Base-by-base conservation (phyloP, 2,888 invertebrate genomes). In the Melangyna quadrimaculata region DNA sequence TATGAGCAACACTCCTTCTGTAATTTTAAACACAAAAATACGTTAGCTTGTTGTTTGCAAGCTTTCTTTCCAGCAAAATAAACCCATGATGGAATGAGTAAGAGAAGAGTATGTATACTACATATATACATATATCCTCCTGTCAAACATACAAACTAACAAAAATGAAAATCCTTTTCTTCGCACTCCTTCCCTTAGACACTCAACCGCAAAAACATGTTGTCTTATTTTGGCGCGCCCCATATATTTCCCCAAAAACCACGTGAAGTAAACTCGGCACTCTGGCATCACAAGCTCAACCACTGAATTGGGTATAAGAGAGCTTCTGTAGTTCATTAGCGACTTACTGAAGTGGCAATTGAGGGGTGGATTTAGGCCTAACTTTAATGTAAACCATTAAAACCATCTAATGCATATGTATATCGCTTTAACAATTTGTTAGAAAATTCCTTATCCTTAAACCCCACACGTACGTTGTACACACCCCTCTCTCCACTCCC, bases 341-440 rank as follows among this genome's bases (percentile, higher is more conserved):
- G 75, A 78, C 67, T 67, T 37, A 40, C 35, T 59, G 51, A 35
- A 32, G 61, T 53, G 71, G 40, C 43, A 57, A 24, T 12, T 65
- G 45, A 43, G 17, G 9, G 27, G 32, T n/a, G 40, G 19, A 55
- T 27, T 45, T 43, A 57, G 45, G 57, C 63, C 51, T 48, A n/a
- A 69, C 63, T 53, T 63, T 67, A 70, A 80, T 80, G 61, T 29
- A 63, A 43, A 61, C 57, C 37, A 77, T 84, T 72, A 77, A 67
- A 80, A 67, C 67, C 53, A 17, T 59, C 51, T 75, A 72, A 75
- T 75, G 67, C 84, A 43, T 72, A 79, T 67, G 24, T 84, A 59
- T 71, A 59, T 78, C 43, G 65, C 67, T 72, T 79, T 77, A 84
- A 79, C 67, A 79, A 84, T 75, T 79, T 79, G 79, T 79, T 59